Conservation (phyloP, 2,888 invertebrate genomes). For the Cabera pusaria region DNA sequence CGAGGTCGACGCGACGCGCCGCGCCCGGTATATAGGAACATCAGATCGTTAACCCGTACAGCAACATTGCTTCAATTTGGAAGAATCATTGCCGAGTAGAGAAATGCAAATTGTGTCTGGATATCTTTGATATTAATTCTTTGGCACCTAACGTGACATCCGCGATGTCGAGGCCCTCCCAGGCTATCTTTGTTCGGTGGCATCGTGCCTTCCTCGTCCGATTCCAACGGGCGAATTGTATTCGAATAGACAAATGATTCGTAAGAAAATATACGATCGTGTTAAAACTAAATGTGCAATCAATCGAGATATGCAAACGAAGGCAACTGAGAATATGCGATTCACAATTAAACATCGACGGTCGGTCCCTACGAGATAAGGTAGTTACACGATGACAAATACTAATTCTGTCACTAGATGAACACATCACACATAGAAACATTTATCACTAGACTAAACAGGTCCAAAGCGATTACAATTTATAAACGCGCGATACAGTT, state of each 20-base stretch:
- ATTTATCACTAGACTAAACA: constrained; percentile 73
- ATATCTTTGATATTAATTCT: constrained; percentile 81
- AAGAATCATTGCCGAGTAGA: constrained; percentile 68
- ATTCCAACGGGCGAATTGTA: constrained; percentile 31
- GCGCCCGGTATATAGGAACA: constrained; percentile 78
- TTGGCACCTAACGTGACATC: constrained; percentile 72
- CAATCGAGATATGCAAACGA: constrained; percentile 56
- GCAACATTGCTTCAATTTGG: constrained; percentile 74
- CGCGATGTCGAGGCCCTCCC: constrained; percentile 34
- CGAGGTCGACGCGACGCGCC: constrained; percentile 63
- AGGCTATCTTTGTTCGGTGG: constrained; percentile 47
- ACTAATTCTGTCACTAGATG: constrained; percentile 72
- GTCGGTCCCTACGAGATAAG: constrained; percentile 60
- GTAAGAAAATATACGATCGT: constrained; percentile 42
- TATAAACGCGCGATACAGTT: constrained; percentile 58
- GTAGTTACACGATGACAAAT: constrained; percentile 59
- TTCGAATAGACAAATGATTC: constrained; percentile 33
- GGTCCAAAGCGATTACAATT: constrained; percentile 70
- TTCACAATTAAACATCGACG: constrained; percentile 47
- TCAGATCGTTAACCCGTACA: constrained; percentile 81
- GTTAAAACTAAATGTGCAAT: constrained; percentile 48
- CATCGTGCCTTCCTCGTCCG: constrained; percentile 44
- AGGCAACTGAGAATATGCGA: constrained; percentile 71
- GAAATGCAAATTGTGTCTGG: constrained; percentile 70
- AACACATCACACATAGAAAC: constrained; percentile 79